Evolutionary conservation across 2,113 vertebrate species (phyloP).

Genomic region (Diadophis punctatus): DNA sequence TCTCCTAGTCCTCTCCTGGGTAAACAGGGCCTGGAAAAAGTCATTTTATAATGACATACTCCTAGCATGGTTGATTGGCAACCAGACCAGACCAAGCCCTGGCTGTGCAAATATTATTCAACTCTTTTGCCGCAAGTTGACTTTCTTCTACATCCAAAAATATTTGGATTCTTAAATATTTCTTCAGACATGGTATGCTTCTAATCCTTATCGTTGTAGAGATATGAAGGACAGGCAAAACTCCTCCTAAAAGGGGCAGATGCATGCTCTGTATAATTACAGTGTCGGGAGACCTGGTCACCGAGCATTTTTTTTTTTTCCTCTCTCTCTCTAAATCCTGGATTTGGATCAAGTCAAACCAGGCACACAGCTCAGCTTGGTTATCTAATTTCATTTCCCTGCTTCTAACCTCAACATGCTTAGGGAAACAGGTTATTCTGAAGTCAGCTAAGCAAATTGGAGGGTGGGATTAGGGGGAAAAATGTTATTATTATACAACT

Average conservation of each 20-base stretch:
- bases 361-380: neutral
- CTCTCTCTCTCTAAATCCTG: neutral
- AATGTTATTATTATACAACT: neutral
- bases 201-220: neutral
- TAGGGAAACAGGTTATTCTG: neutral
- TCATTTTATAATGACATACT: neutral
- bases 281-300: neutral
- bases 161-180: too few relatives aligned
- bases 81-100: neutral
- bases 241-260: neutral
- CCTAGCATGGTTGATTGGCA: neutral
- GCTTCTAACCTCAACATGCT: neutral
- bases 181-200: neutral
- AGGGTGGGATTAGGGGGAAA: too few relatives aligned
- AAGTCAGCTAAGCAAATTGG: neutral
- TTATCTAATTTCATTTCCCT: neutral
- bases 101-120: neutral
- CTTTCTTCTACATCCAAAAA: neutral
- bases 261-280: neutral
- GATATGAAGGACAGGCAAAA: neutral
- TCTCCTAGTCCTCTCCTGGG: neutral
- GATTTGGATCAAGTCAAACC: neutral
- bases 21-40: neutral
- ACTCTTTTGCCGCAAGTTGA: neutral
- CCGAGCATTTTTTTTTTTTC: neutral